Percentiles rank a stretch among this genome's conserved stretches.
phyloP scores from a whole-genome alignment of 1,140 invertebrate genomes.

The Chionoecetes opilio region DNA sequence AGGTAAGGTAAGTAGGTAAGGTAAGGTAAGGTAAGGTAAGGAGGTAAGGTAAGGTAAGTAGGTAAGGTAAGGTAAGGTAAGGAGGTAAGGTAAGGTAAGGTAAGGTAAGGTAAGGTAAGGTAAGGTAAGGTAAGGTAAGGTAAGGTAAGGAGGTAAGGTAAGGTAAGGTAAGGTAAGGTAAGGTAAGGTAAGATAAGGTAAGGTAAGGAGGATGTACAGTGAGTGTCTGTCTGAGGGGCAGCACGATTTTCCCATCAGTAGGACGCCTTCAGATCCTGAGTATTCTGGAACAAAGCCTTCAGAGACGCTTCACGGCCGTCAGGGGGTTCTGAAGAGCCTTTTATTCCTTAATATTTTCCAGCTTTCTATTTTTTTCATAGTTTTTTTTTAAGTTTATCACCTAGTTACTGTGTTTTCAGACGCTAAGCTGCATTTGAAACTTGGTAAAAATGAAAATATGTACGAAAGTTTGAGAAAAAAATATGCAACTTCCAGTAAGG shows the following conservation, averaged over 20 bases:
- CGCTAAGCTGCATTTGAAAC: background rate
- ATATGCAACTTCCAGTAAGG: background rate
- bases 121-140: too few relatives aligned
- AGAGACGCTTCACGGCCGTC: background rate
- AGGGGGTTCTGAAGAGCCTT: background rate
- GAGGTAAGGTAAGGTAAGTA: too few relatives aligned
- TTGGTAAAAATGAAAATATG: constrained; percentile 22
- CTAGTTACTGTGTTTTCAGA: background rate
- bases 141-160: background rate
- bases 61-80: too few relatives aligned
- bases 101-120: too few relatives aligned
- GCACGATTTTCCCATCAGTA: too few relatives aligned
- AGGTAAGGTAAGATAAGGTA: too few relatives aligned
- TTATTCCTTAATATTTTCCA: background rate
- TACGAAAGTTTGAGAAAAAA: background rate
- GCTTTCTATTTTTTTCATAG: background rate
- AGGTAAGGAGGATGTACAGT: too few relatives aligned
- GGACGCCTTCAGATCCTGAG: background rate
- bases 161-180: background rate
- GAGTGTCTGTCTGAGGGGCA: too few relatives aligned
- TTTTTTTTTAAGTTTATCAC: background rate
- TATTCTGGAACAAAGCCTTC: background rate
- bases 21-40: too few relatives aligned
- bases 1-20: too few relatives aligned
- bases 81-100: too few relatives aligned